Base-by-base conservation (phyloP, 2,888 invertebrate genomes). In the Cerastis leucographa region DNA sequence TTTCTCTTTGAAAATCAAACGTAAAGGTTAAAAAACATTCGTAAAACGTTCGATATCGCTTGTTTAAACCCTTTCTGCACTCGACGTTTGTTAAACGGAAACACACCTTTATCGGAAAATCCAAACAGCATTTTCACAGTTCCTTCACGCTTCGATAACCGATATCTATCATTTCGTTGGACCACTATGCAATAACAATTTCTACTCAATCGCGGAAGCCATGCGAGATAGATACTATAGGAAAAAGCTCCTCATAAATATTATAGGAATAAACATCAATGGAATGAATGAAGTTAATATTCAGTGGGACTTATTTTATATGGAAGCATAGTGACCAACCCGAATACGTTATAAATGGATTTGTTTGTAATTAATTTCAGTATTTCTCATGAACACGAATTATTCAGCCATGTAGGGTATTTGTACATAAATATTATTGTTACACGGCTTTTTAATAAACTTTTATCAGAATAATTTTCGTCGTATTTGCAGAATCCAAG, bases 251-350 rank as follows among this genome's bases (percentile, higher is more conserved):
- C 56, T 74, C 76, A 83, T 83, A 76, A 83, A 85, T 85, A 80
- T 76, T 85, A 80, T 76, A 85, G 71, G 71, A 76, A 83, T 83
- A 56, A 83, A 80, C 74, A 76, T 65, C 71, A 78, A 76, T 64
- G 56, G 66, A 80, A 85, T 85, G 78, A 72, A 87, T 78, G 76
- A 82, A 84, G 67, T 77, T 76, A 79, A 76, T 79, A 80, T 85
- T 81, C 74, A 77, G 75, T 49, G 14, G 66, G 64, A 54, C 71
- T 69, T 70, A 75, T 77, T 73, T 76, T 75, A 72, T 74, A 72
- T 69, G 64, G 35, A 65, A 71, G 65, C 71, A 81, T 71, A 73
- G 62, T 66, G 66, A 42, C 61, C 68, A 81, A 73, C 68, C 61
- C 51, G 29, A 73, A 76, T 62, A 71, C 6, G 67, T 56, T 81